A percentile compares a stretch with the other conserved stretches of the same genome.
Conservation (phyloP, 2,888 invertebrate genomes). For the Germaria angustata region DNA sequence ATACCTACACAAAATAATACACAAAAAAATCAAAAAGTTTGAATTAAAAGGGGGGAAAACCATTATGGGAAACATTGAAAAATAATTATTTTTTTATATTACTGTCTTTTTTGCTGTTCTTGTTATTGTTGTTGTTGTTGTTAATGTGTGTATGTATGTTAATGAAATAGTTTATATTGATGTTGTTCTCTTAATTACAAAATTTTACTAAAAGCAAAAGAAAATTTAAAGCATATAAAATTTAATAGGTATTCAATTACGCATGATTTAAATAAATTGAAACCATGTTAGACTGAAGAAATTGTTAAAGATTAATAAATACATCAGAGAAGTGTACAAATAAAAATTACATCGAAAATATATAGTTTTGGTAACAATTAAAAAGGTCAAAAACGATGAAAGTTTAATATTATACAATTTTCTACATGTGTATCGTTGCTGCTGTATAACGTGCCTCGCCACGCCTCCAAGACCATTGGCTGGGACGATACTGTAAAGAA, state of each 20-base stretch:
- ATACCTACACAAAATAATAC: constrained; percentile 31
- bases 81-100: background rate
- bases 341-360: constrained; percentile 9
- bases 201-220: constrained; percentile 42
- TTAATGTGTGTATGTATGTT: background rate
- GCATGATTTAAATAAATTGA: too few species aligned
- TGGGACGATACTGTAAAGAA: constrained; percentile 90
- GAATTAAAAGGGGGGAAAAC: background rate
- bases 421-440: constrained; percentile 95
- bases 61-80: background rate
- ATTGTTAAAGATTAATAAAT: background rate
- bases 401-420: constrained; percentile 43
- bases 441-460: constrained; percentile 96
- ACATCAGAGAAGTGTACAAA: background rate
- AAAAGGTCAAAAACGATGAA: constrained; percentile 30
- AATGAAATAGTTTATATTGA: constrained; percentile 18
- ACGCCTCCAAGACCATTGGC: constrained; percentile 94
- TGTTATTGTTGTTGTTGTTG: too few species aligned
- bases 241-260: background rate
- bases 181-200: constrained; percentile 41
- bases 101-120: background rate
- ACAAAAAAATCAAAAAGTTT: constrained; percentile 26
- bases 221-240: constrained; percentile 1
- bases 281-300: too few species aligned
- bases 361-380: constrained; percentile 13